Conservation (phyloP, 2,888 invertebrate genomes). For the Ectobius pallidus region DNA sequence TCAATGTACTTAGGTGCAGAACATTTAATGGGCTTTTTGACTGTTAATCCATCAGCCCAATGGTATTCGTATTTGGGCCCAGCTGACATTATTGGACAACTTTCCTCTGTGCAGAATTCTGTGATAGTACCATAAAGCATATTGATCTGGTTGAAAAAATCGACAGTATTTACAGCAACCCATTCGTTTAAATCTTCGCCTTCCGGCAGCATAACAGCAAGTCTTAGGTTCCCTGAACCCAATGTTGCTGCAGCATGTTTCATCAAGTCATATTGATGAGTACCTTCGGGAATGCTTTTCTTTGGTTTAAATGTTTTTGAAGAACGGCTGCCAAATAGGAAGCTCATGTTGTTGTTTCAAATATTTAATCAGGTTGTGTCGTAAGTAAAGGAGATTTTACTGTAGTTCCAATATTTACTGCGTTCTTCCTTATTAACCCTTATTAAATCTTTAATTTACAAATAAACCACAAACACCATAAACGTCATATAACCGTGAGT, state of each 20-base stretch:
- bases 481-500: no score
- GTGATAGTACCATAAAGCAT: constrained; percentile 99
- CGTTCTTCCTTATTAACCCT: no score
- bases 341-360: no score
- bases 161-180: constrained; percentile 99
- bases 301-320: constrained; percentile 99
- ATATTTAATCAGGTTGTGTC: no score
- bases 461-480: no score
- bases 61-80: constrained; percentile 99
- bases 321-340: constrained; percentile 86
- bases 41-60: constrained; percentile 98
- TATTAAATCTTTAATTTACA: no score
- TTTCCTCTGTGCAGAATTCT: constrained; percentile 98
- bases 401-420: no score
- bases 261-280: constrained; percentile 98
- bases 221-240: constrained; percentile 94
- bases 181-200: constrained; percentile 99
- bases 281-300: constrained; percentile 98
- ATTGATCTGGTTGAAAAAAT: constrained; percentile 99
- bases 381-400: no score
- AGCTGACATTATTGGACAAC: constrained; percentile 98
- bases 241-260: constrained; percentile 98
- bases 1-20: constrained; percentile 99
- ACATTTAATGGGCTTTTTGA: constrained; percentile 98
- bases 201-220: constrained; percentile 96